A percentile compares a stretch with the other conserved stretches of the same genome.
Evolutionary conservation across 2,888 invertebrate genomes (phyloP).

Genomic region (Chirona hameri): DNA sequence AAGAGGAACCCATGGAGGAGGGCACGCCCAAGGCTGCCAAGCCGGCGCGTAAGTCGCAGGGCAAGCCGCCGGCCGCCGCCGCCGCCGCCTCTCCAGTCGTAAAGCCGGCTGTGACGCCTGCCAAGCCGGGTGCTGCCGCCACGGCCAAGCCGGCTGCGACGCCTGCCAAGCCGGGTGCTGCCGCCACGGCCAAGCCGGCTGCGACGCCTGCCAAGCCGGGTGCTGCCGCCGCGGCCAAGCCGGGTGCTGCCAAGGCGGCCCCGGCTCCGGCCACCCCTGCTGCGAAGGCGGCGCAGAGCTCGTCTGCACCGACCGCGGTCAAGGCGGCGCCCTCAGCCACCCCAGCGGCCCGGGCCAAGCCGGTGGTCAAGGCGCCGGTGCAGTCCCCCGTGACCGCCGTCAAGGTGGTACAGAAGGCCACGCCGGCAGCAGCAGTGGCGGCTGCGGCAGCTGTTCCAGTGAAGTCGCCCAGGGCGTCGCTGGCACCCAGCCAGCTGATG

Average conservation of each 20-base stretch:
- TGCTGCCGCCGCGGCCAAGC: not conserved
- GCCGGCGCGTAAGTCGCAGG: conserved; percentile 4
- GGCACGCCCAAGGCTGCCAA: not conserved
- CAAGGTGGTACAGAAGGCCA: not conserved
- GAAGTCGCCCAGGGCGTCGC: not conserved
- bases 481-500: not conserved
- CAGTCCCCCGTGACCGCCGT: not conserved
- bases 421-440: not conserved
- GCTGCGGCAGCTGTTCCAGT: not conserved
- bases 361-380: not conserved
- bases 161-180: not conserved
- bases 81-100: too few relatives aligned
- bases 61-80: not conserved
- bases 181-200: not conserved
- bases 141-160: too few relatives aligned
- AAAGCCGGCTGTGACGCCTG: not conserved
- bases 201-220: not conserved
- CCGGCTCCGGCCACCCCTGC: not conserved
- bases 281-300: not conserved
- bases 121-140: too few relatives aligned
- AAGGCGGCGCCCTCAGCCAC: too few relatives aligned
- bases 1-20: conserved; percentile 30
- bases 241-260: not conserved
- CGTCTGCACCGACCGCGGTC: too few relatives aligned
- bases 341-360: not conserved